phyloP scores from a whole-genome alignment of 2,888 invertebrate species.

The Erebia epiphron region DNA sequence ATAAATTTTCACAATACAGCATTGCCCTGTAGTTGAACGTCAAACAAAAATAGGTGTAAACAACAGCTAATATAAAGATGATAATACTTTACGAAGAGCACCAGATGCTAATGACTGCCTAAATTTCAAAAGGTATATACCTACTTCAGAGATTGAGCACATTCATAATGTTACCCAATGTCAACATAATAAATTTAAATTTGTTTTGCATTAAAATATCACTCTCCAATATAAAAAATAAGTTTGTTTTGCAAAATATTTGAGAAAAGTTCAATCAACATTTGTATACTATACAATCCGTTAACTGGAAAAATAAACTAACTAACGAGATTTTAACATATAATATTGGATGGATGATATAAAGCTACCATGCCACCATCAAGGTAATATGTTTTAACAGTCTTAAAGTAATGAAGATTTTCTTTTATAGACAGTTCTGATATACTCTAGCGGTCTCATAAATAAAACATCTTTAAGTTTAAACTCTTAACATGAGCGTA shows the following conservation, averaged over 20 bases:
- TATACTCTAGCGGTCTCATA: slow-evolving; percentile 11
- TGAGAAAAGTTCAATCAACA: neutral
- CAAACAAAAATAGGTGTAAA: slow-evolving; percentile 52
- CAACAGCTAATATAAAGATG: slow-evolving; percentile 63
- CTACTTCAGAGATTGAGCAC: neutral
- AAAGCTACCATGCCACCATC: slow-evolving; percentile 23
- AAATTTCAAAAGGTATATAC: neutral
- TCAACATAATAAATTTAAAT: slow-evolving; percentile 5
- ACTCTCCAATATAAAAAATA: too few species aligned
- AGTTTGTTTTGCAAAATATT: neutral
- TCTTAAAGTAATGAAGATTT: slow-evolving; percentile 42
- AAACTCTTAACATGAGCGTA: neutral
- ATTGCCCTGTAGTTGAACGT: slow-evolving; percentile 50
- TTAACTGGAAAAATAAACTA: slow-evolving; percentile 20
- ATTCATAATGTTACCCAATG: slow-evolving; percentile 10
- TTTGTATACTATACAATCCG: neutral
- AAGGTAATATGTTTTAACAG: slow-evolving; percentile 39
- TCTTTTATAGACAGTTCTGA: slow-evolving; percentile 41
- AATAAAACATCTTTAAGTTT: slow-evolving; percentile 10
- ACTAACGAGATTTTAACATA: slow-evolving; percentile 18
- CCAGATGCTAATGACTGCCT: slow-evolving; percentile 45
- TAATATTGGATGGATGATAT: slow-evolving; percentile 14
- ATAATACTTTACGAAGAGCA: slow-evolving; percentile 62
- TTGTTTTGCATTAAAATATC: neutral
- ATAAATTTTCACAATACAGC: slow-evolving; percentile 72